Conservation (phyloP, 1,140 invertebrate genomes). For the Ridgeia piscesae region DNA sequence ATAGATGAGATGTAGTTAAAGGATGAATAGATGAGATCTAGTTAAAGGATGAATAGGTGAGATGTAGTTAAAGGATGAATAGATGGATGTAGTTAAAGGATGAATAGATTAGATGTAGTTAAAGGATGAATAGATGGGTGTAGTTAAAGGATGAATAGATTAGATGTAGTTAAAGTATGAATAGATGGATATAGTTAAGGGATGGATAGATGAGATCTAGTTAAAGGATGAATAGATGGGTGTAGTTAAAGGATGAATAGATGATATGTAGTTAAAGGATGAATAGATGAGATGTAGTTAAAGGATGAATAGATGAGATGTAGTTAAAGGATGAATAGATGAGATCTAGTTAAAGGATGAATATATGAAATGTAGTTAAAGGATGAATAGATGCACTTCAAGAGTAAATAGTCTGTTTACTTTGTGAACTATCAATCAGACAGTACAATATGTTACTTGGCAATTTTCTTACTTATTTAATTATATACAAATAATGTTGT, state of each 20-base stretch:
- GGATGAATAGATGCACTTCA: not conserved
- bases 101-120: not conserved
- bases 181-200: not conserved
- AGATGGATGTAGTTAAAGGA: not conserved
- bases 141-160: not conserved
- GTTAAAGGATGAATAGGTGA: not conserved
- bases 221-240: not conserved
- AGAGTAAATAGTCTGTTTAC: not conserved
- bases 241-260: not conserved
- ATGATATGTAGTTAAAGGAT: not conserved
- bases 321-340: not conserved
- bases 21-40: not conserved
- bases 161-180: not conserved
- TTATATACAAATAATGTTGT: not conserved
- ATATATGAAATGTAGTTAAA: not conserved
- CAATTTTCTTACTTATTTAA: no score
- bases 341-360: not conserved
- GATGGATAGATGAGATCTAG: not conserved
- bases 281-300: not conserved
- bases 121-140: not conserved
- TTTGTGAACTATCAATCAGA: not conserved
- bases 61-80: not conserved
- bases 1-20: not conserved
- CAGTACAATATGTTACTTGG: not conserved
- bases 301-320: not conserved